Evolutionary conservation across 2,888 invertebrate species (phyloP), one percentile per base, ranked within the genome.

Genomic region (Aleiodes leptofemur): DNA sequence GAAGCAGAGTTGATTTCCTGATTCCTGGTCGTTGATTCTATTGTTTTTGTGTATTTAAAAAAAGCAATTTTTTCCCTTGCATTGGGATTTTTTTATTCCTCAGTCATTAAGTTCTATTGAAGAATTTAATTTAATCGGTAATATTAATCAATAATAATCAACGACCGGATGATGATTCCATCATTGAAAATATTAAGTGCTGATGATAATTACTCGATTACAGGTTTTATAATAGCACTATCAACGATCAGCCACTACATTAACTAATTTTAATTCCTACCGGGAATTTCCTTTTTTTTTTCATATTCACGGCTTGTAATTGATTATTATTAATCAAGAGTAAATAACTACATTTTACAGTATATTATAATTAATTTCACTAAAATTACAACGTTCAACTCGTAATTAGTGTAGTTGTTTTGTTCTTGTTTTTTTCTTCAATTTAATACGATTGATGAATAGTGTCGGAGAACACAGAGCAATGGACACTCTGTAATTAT

Each of bases 181-280:
- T 43, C 9, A 43, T 43, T 43, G 23, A 11, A 11, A 43, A 43
- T 43, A 43, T 43, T 34, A 34, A 34, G 6, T 34, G 34, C 34
- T 29, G 16, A 38, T 69, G 29, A 55, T 53, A 11, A 14, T 55
- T 43, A 43, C 43, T 61, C 9, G 43, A 61, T 16, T 51, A 69
- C 29, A n/a, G 16, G 55, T 38, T 38, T 38, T 69, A 55, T 13
- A 43, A 11, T 29, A 48, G 48, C 68, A 3, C 13, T 53, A 9
- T 56, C 16, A 38, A 69, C 69, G 56, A 69, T 43, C 69, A 69
- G 69, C 56, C 56, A 69, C 69, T 69, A 69, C 31, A 43, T 56
- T 38, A 56, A 56, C 56, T 69, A 69, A 38, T 13, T 23, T 56
- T 51, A 38, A 38, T 38, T 29, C 31, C 31, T 31, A 31, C 34